Percentiles rank a stretch among this genome's conserved stretches.
Conservation (phyloP, 2,797 vertebrate species). For the Percopsis omiscomaycus region DNA sequence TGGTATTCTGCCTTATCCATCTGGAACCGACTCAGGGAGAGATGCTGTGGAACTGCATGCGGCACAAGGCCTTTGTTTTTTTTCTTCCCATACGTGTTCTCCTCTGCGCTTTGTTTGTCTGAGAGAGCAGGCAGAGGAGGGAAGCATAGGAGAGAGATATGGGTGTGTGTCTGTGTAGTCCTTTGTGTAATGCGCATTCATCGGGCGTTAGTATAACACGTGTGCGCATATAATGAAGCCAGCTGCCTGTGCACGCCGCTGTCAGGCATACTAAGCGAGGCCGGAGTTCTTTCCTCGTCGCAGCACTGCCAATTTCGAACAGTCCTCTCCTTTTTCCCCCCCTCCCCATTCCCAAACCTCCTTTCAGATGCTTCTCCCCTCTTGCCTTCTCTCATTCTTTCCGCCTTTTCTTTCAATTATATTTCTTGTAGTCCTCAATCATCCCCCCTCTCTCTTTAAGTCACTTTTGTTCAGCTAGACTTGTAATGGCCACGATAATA, state of each 20-base stretch:
- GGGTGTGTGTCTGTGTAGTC: constrained; percentile 20
- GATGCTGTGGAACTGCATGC: constrained; percentile 60
- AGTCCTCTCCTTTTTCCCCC: background rate
- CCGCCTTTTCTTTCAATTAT: background rate
- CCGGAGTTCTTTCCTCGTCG: constrained; percentile 34
- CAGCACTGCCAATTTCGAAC: constrained; percentile 48
- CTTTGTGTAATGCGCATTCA: constrained; percentile 39
- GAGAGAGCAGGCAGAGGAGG: constrained; percentile 31
- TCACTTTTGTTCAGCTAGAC: background rate
- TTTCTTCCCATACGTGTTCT: constrained; percentile 29
- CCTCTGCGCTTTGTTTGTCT: constrained; percentile 10
- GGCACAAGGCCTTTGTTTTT: constrained; percentile 45
- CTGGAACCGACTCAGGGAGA: constrained; percentile 66
- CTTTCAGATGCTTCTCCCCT: constrained; percentile 8
- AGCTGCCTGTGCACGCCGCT: constrained; percentile 50
- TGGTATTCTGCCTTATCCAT: constrained; percentile 75
- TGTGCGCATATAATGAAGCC: constrained; percentile 53
- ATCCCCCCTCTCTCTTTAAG: background rate
- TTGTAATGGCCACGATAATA: background rate
- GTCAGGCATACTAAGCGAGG: constrained; percentile 67
- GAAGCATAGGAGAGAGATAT: constrained; percentile 16
- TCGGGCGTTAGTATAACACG: constrained; percentile 37
- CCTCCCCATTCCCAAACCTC: constrained; percentile 3
- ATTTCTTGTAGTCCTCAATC: constrained; percentile 10
- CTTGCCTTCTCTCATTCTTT: constrained; percentile 18